These are phyloP conservation scores for Xyrauchen texanus DNA, from an alignment of 2,113 vertebrate genomes.

Conservation along the genomic window DNA sequence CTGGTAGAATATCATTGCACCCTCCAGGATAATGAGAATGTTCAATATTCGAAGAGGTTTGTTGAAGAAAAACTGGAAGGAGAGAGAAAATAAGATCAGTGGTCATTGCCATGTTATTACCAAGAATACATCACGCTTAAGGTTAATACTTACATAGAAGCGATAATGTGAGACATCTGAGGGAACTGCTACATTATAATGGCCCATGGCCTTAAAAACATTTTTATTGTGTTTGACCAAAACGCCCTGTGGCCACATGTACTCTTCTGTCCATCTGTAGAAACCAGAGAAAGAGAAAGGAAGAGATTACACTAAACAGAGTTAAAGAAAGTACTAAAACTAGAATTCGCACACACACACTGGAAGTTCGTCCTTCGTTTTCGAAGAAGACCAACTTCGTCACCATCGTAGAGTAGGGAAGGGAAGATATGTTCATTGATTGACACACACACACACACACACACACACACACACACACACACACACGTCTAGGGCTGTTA, in stretches of 20 bases:
- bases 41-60: constrained; percentile 96
- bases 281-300: not conserved
- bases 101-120: not conserved
- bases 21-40: constrained; percentile 93
- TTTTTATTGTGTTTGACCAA: constrained; percentile 98
- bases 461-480: too few relatives aligned
- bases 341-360: too few relatives aligned
- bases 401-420: too few relatives aligned
- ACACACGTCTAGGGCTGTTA: too few relatives aligned
- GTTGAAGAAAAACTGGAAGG: constrained; percentile 94
- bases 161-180: constrained; percentile 97
- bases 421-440: too few relatives aligned
- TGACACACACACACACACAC: too few relatives aligned
- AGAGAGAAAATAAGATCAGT: constrained; percentile 17
- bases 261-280: constrained; percentile 95
- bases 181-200: constrained; percentile 96
- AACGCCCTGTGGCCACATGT: constrained; percentile 97
- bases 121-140: not conserved
- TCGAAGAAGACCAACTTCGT: too few relatives aligned
- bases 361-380: too few relatives aligned
- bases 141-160: constrained; percentile 87
- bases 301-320: too few relatives aligned
- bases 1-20: constrained; percentile 96
- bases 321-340: not conserved
- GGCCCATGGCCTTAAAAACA: constrained; percentile 97